A percentile compares a stretch with the other conserved stretches of the same genome.
These are phyloP conservation scores for Paratilapia polleni DNA, from an alignment of 2,113 vertebrate species.

Conservation along the genomic window DNA sequence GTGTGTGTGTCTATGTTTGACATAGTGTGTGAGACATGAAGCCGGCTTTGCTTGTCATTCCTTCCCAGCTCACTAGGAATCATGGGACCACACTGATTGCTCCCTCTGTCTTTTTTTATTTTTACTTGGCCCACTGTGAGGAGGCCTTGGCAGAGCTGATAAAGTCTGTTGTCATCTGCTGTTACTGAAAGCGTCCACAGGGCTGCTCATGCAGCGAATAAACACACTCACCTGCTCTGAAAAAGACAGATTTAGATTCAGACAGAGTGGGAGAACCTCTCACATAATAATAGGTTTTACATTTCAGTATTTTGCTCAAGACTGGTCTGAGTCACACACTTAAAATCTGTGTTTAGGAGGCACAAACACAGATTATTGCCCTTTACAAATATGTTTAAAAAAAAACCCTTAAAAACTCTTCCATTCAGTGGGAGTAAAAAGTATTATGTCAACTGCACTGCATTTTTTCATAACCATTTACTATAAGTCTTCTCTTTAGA, in stretches of 20 bases:
- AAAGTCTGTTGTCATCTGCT: slow-evolving; percentile 42
- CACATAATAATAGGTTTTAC: neutral
- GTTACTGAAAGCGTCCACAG: slow-evolving; percentile 34
- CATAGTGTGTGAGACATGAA: slow-evolving; percentile 10
- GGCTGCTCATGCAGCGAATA: neutral
- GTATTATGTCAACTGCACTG: neutral
- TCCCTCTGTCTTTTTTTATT: slow-evolving; percentile 46
- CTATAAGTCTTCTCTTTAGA: neutral
- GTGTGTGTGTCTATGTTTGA: slow-evolving; percentile 5
- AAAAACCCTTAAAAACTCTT: neutral
- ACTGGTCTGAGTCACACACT: neutral
- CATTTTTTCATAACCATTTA: neutral
- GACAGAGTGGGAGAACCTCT: slow-evolving; percentile 9
- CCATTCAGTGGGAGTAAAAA: neutral
- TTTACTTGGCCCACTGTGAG: slow-evolving; percentile 35
- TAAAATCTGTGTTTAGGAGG: slow-evolving; percentile 8
- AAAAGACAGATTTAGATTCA: slow-evolving; percentile 19
- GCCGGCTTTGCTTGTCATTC: slow-evolving; percentile 50
- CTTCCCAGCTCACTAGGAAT: slow-evolving; percentile 60
- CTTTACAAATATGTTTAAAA: neutral
- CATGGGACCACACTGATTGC: slow-evolving; percentile 53
- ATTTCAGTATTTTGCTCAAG: neutral
- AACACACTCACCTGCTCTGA: slow-evolving; percentile 23
- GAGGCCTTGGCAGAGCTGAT: slow-evolving; percentile 32
- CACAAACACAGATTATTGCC: neutral